Percentiles rank a stretch among this genome's conserved stretches.
Evolutionary conservation across 2,113 vertebrate genomes (phyloP).

Genomic region (Mandrillus leucophaeus): DNA sequence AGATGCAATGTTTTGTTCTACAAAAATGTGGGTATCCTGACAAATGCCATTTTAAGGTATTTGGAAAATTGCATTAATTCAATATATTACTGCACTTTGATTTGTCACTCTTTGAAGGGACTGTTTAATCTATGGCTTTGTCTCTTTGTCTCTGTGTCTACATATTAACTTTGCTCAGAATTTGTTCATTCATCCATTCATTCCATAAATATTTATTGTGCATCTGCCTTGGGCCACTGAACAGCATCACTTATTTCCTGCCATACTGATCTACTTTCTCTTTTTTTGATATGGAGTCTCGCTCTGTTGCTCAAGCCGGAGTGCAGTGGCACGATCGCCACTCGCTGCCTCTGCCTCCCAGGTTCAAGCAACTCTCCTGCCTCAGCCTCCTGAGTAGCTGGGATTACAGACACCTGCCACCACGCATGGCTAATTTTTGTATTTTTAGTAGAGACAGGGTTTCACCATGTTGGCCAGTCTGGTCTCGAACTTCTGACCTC

Average conservation of each 20-base stretch:
- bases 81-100: background rate
- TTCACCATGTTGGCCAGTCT: too few relatives aligned
- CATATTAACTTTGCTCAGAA: background rate
- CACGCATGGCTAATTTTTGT: too few relatives aligned
- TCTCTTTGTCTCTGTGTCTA: background rate
- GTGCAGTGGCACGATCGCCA: too few relatives aligned
- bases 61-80: background rate
- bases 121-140: background rate
- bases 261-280: background rate
- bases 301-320: too few relatives aligned
- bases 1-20: background rate
- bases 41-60: background rate
- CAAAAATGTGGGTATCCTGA: background rate
- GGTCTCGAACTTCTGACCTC: too few relatives aligned
- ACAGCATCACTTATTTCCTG: background rate
- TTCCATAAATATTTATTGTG: slow-evolving; percentile 1
- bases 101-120: background rate
- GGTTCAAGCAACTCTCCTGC: too few relatives aligned
- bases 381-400: too few relatives aligned
- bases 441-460: too few relatives aligned
- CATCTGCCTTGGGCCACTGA: background rate
- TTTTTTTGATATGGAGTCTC: too few relatives aligned
- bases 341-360: too few relatives aligned
- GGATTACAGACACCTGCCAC: too few relatives aligned
- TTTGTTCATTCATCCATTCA: background rate